These are phyloP conservation scores for Zapornia atra DNA, from an alignment of 2,113 vertebrate genomes.

Conservation along the genomic window DNA sequence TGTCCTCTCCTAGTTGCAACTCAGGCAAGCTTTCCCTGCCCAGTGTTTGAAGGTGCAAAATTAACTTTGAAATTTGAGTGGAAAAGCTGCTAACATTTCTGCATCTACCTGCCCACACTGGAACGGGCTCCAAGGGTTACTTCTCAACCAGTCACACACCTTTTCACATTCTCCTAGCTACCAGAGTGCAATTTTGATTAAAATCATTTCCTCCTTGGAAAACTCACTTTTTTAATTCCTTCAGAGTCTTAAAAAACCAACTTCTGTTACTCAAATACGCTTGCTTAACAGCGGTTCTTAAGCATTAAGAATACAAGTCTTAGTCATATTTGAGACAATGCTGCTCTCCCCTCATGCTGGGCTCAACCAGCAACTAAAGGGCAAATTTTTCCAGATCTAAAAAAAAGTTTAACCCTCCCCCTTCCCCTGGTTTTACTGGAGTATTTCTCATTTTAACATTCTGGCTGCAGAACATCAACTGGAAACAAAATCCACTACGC, in stretches of 20 bases:
- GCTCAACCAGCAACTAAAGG: background rate
- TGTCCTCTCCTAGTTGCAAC: background rate
- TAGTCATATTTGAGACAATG: background rate
- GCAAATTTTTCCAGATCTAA: background rate
- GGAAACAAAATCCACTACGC: background rate
- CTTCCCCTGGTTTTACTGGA: background rate
- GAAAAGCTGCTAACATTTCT: background rate
- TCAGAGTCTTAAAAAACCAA: background rate
- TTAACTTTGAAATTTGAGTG: background rate
- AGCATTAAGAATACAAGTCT: background rate
- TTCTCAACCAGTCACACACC: background rate
- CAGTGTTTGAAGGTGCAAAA: background rate
- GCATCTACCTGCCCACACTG: background rate
- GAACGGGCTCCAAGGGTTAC: background rate
- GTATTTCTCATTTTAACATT: background rate
- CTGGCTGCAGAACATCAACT: background rate
- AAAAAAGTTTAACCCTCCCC: background rate
- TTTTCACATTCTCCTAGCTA: background rate
- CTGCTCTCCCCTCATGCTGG: background rate
- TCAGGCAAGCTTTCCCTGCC: background rate
- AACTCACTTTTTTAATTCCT: background rate
- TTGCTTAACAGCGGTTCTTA: background rate
- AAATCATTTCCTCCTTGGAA: background rate
- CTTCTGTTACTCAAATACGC: background rate
- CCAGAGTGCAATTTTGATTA: background rate